Conservation (phyloP, 2,888 invertebrate genomes). For the Cordylochernes scorpioides region DNA sequence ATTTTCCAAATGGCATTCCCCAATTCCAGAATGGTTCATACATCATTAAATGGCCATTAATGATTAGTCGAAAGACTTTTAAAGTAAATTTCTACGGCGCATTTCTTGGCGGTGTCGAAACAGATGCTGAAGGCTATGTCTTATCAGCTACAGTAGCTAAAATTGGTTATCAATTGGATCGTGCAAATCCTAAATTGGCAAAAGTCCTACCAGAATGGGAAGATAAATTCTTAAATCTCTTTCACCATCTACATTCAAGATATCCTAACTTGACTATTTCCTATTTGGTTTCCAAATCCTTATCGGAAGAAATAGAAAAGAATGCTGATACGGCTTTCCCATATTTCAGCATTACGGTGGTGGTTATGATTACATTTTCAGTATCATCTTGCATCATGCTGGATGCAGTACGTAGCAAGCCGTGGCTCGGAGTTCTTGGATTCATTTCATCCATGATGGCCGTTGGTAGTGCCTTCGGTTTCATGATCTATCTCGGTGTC, state of each 20-base stretch:
- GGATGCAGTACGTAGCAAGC: background rate
- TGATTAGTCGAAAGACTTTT: conserved; percentile 68
- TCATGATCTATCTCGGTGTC: background rate
- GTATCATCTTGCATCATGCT: background rate
- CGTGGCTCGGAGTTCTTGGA: background rate
- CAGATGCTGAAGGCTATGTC: conserved; percentile 43
- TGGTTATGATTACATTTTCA: background rate
- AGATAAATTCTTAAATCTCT: no score
- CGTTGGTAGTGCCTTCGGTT: background rate
- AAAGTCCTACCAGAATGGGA: no score
- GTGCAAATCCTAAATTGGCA: no score
- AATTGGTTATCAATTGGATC: conserved; percentile 53
- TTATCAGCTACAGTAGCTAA: conserved; percentile 62
- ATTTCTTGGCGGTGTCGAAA: conserved; percentile 57
- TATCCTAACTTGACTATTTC: no score
- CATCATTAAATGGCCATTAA: conserved; percentile 58
- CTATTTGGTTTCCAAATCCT: no score
- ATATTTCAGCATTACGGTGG: background rate
- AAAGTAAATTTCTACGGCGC: conserved; percentile 59
- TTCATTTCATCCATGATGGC: background rate
- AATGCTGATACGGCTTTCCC: no score
- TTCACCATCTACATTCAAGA: no score
- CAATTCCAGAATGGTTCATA: conserved; percentile 48
- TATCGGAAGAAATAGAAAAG: no score
- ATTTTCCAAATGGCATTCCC: conserved; percentile 51